Base-by-base conservation (phyloP, 2,113 vertebrate genomes). In the Melanerpes formicivorus region DNA sequence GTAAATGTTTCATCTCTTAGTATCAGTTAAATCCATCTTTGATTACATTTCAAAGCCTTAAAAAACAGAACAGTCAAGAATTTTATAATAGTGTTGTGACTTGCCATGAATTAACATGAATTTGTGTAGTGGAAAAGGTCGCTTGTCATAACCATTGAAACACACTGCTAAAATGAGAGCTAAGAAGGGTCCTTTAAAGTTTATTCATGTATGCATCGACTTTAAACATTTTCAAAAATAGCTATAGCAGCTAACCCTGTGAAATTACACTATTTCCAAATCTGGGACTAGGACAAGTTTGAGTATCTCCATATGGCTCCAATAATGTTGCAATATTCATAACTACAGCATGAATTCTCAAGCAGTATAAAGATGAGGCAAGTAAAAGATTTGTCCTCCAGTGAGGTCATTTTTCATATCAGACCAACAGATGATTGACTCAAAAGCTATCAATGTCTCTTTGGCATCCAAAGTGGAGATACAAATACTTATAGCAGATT, bases 11-110 rank as follows among this genome's bases (percentile, higher is more conserved):
- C 80, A 83, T 67, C 62, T 80, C 72, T 66, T 80, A 60, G 48
- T 88, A 94, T 90, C 30, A 48, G 76, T 75, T 83, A 90, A 94
- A 88, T 77, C 85, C 76, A 88, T 69, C 34, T 91, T 84, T 90
- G 72, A 95, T 86, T 95, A 77, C 58, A 60, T 95, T 91, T 95
- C 85, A 88, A 91, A 95, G 65, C 7, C 58, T 52, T 44, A 80
- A 88, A 80, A 80, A 87, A 22, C 0, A 0, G 65, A 94, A 80
- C 42, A 83, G 79, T 85, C 54, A 66, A 91, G 65, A 80, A 26
- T 44, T 92, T 94, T 92, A 65, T 64, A 90, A 85, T 60, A 92
- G 78, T 40, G 37, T 54, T 65, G 48, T 92, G 78, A 30, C 56
- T 89, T 89, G 60, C 32, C 78, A 56, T 44, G 76, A 96, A 95